Conservation (phyloP, 2,797 vertebrate species). For the Urocyon cinereoargenteus region DNA sequence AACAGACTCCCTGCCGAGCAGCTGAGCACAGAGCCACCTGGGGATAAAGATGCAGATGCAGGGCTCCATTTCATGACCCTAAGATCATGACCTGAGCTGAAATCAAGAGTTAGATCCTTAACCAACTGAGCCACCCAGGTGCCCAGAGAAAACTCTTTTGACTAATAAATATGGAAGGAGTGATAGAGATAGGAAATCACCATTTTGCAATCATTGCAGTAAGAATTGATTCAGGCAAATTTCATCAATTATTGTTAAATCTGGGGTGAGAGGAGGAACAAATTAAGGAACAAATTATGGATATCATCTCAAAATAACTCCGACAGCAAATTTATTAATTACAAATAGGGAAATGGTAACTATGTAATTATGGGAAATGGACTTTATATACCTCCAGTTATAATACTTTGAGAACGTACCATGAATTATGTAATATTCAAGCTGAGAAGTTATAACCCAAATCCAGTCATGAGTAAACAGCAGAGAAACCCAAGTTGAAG, state of each 20-base stretch:
- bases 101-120: not conserved
- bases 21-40: too few relatives aligned
- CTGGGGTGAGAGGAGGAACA: not conserved
- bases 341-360: not conserved
- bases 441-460: not conserved
- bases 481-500: not conserved
- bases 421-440: not conserved
- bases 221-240: not conserved
- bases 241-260: not conserved
- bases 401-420: not conserved
- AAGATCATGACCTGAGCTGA: not conserved
- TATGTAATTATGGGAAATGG: not conserved
- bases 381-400: not conserved
- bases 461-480: not conserved
- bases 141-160: not conserved
- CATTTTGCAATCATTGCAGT: not conserved
- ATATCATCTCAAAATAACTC: not conserved
- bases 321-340: not conserved
- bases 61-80: not conserved
- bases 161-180: not conserved
- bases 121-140: not conserved
- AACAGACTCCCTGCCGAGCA: not conserved
- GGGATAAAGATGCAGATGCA: not conserved
- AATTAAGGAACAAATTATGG: not conserved
- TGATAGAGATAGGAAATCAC: not conserved